phyloP scores from a whole-genome alignment of 30 jellyfish, hydroid and myxozoan species.

The Phacellophora camtschatica region DNA sequence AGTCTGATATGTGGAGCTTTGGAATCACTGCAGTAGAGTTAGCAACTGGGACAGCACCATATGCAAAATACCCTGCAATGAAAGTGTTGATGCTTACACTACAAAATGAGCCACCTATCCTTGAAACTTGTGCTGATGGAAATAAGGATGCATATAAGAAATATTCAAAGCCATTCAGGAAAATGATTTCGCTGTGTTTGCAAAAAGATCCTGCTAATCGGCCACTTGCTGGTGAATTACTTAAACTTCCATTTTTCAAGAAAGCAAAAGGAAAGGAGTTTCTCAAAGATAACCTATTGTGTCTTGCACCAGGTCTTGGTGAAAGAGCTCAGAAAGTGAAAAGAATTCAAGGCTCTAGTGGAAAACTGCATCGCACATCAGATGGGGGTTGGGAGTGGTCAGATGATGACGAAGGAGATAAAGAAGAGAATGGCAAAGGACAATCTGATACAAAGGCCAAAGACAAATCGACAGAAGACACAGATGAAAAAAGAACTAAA shows the following conservation, averaged over 20 bases:
- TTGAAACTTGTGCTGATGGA: slow-evolving; percentile 92
- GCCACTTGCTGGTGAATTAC: slow-evolving; percentile 92
- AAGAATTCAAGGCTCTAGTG: slow-evolving; percentile 79
- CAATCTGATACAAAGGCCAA: neutral
- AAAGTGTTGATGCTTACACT: slow-evolving; percentile 94
- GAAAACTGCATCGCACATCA: slow-evolving; percentile 70
- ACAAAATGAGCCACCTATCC: slow-evolving; percentile 97
- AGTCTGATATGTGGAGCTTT: slow-evolving; percentile 98
- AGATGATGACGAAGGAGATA: slow-evolving; percentile 47
- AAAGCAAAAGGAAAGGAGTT: slow-evolving; percentile 90
- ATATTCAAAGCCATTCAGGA: slow-evolving; percentile 89
- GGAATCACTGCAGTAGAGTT: slow-evolving; percentile 98
- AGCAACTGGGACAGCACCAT: slow-evolving; percentile 99
- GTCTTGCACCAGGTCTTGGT: slow-evolving; percentile 86
- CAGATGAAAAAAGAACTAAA: neutral
- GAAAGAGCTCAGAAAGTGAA: slow-evolving; percentile 84
- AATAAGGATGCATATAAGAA: slow-evolving; percentile 88
- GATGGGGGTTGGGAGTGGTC: slow-evolving; percentile 90
- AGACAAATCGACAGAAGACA: neutral
- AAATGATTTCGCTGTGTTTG: slow-evolving; percentile 87
- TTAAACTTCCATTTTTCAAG: slow-evolving; percentile 82
- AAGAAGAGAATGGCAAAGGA: neutral
- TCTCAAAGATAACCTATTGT: slow-evolving; percentile 60
- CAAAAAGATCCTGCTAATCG: slow-evolving; percentile 90
- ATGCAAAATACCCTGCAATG: slow-evolving; percentile 98